Evolutionary conservation across 2,888 invertebrate genomes (phyloP).

Genomic region (Hypolimnas misippus): DNA sequence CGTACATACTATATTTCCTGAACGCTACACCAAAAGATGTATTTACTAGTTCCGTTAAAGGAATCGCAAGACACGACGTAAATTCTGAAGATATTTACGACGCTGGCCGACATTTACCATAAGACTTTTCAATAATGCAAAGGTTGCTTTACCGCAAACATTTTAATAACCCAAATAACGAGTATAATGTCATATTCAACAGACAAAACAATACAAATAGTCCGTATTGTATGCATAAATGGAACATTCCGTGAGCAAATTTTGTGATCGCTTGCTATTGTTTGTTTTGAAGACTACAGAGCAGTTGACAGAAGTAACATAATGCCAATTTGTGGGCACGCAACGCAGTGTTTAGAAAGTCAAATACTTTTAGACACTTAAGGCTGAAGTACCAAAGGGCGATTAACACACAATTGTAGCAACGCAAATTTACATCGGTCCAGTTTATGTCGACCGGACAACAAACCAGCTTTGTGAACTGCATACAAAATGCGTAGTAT

Average conservation of each 20-base stretch:
- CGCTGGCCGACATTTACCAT: constrained; percentile 31
- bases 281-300: constrained; percentile 23
- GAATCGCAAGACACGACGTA: constrained; percentile 22
- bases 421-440: constrained; percentile 43
- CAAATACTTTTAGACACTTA: constrained; percentile 40
- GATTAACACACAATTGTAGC: constrained; percentile 49
- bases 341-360: constrained; percentile 34
- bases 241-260: constrained; percentile 41
- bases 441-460: constrained; percentile 44
- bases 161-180: constrained; percentile 44
- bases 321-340: constrained; percentile 39
- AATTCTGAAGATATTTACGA: constrained; percentile 30
- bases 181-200: constrained; percentile 42
- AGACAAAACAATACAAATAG: constrained; percentile 42
- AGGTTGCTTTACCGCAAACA: constrained; percentile 41
- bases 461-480: constrained; percentile 41
- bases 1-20: not conserved
- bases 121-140: constrained; percentile 41
- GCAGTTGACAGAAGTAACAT: constrained; percentile 23
- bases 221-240: constrained; percentile 43
- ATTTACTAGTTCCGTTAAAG: constrained; percentile 27
- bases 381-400: constrained; percentile 39
- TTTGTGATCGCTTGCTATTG: constrained; percentile 38
- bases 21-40: constrained; percentile 14
- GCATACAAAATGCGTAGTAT: constrained; percentile 43